Conservation (phyloP, 2,888 invertebrate species). For the Corythucha ciliata region DNA sequence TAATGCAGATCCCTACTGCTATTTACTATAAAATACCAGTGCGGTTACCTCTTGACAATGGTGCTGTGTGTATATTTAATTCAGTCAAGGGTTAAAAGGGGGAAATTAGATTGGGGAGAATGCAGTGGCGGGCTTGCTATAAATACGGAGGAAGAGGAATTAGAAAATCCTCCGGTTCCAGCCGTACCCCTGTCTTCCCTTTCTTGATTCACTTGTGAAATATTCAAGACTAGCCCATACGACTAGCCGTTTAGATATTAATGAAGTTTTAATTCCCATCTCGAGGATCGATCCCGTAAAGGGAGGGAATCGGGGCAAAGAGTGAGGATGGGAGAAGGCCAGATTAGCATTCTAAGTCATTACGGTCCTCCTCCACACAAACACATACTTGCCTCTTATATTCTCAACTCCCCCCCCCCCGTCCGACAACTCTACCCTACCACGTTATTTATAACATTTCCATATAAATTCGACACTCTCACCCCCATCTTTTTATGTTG, state of each 20-base stretch:
- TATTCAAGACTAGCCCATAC: slow-evolving; percentile 28
- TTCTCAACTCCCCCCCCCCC: slow-evolving; percentile 5
- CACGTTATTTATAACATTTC: slow-evolving; percentile 21
- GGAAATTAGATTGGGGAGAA: slow-evolving; percentile 14
- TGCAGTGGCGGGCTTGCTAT: not conserved
- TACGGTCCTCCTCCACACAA: slow-evolving; percentile 19
- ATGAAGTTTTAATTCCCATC: slow-evolving; percentile 31
- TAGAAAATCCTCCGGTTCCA: slow-evolving; percentile 20
- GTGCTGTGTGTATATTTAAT: slow-evolving; percentile 21
- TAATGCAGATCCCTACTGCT: slow-evolving; percentile 15
- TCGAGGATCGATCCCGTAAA: slow-evolving; percentile 23
- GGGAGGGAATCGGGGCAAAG: too few relatives aligned
- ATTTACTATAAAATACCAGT: slow-evolving; percentile 22
- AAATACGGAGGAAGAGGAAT: slow-evolving; percentile 18
- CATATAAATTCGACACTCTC: slow-evolving; percentile 18
- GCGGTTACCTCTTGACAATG: slow-evolving; percentile 23
- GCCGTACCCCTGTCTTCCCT: not conserved
- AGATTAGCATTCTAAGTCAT: slow-evolving; percentile 25
- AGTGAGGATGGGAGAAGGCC: slow-evolving; percentile 12
- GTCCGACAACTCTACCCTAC: not conserved
- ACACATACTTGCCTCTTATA: slow-evolving; percentile 11
- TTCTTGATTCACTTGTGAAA: slow-evolving; percentile 31
- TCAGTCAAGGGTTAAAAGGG: slow-evolving; percentile 19
- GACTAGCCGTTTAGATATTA: slow-evolving; percentile 31
- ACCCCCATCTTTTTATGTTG: not conserved